These are phyloP conservation scores for Tachystola acroxantha DNA, from an alignment of 2,888 invertebrate genomes.

Conservation along the genomic window DNA sequence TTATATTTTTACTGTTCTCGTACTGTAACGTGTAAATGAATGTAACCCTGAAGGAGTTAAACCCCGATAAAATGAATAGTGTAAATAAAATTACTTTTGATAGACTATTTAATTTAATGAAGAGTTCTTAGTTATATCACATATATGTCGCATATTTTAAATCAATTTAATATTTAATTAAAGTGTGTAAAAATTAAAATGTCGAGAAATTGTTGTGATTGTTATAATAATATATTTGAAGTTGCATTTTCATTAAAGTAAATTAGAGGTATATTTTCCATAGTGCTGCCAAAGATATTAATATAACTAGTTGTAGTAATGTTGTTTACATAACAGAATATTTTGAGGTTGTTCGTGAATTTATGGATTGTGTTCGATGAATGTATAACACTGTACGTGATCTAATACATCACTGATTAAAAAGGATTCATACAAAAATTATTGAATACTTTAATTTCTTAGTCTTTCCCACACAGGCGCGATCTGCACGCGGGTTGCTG, in stretches of 20 bases:
- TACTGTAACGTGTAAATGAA: constrained; percentile 46
- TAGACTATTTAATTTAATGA: constrained; percentile 41
- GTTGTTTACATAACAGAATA: constrained; percentile 69
- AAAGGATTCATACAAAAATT: constrained; percentile 44
- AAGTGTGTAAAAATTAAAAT: constrained; percentile 56
- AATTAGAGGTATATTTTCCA: constrained; percentile 76
- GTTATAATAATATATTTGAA: constrained; percentile 58
- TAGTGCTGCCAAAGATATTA: constrained; percentile 78
- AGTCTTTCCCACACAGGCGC: too few species aligned
- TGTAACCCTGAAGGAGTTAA: constrained; percentile 66
- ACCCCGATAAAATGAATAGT: constrained; percentile 59
- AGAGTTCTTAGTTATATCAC: constrained; percentile 36
- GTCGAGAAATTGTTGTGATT: constrained; percentile 74
- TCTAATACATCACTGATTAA: constrained; percentile 65
- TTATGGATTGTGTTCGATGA: constrained; percentile 63
- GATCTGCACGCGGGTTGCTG: too few species aligned
- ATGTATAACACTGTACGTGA: constrained; percentile 64
- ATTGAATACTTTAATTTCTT: background rate
- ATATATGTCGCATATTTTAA: constrained; percentile 45
- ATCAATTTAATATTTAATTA: constrained; percentile 41
- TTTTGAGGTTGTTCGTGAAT: constrained; percentile 71
- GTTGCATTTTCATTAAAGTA: constrained; percentile 74
- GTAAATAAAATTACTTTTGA: constrained; percentile 59
- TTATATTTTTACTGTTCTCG: constrained; percentile 50
- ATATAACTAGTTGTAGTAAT: constrained; percentile 70